phyloP scores from a whole-genome alignment of 2,888 invertebrate species.

The Pammene aurita region DNA sequence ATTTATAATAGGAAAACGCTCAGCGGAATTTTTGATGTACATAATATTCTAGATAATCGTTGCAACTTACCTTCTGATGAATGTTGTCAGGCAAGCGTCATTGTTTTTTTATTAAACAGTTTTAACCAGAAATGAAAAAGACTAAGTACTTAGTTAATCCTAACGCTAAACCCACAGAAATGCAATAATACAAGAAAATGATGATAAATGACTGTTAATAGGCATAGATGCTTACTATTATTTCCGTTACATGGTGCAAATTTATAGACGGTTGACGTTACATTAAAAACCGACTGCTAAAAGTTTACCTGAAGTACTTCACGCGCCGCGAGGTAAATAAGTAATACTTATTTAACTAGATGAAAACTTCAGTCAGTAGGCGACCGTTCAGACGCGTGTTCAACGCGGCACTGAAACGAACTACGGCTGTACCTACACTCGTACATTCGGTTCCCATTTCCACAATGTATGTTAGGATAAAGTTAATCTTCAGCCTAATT shows the following conservation, averaged over 20 bases:
- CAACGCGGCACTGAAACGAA: constrained; percentile 19
- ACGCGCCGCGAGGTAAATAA: constrained; percentile 8
- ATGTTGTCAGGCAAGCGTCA: no score
- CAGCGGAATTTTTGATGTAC: no score
- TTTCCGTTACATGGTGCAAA: background rate
- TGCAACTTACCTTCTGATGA: no score
- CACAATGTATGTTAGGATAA: background rate
- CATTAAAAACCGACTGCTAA: background rate
- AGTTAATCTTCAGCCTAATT: background rate
- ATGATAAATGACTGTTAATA: background rate
- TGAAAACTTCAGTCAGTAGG: background rate
- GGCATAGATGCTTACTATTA: background rate
- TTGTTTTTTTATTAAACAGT: no score
- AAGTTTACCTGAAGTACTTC: background rate
- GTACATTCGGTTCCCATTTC: background rate
- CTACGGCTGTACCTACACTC: background rate
- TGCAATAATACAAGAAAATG: background rate
- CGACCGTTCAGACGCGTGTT: constrained; percentile 3
- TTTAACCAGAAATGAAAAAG: no score
- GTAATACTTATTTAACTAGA: background rate
- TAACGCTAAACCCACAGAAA: constrained; percentile 24
- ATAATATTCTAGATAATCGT: no score
- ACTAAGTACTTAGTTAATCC: no score
- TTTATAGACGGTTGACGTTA: background rate
- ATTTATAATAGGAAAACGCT: no score